phyloP scores from a whole-genome alignment of 2,113 vertebrate genomes.

The Semnornis frantzii region DNA sequence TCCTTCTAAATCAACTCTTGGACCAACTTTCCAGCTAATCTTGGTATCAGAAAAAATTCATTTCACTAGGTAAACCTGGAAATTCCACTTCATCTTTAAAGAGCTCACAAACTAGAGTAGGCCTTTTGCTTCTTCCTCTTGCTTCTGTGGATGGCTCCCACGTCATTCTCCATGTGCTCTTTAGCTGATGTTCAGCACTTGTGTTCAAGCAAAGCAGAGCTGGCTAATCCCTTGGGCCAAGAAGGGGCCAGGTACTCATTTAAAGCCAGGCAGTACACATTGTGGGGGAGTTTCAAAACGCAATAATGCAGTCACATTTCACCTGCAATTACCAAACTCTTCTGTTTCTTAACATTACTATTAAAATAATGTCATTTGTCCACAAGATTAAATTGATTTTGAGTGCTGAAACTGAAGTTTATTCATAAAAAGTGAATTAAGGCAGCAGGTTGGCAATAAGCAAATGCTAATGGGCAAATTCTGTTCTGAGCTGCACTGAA shows the following conservation, averaged over 20 bases:
- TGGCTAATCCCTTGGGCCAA: not conserved
- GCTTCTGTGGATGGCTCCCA: not conserved
- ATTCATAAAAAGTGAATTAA: slow-evolving; percentile 30
- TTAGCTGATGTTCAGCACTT: not conserved
- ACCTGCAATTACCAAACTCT: not conserved
- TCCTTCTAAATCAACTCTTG: not conserved
- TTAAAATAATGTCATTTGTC: not conserved
- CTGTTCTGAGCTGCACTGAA: not conserved
- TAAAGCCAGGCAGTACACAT: not conserved
- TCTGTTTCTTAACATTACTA: not conserved
- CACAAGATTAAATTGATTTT: not conserved
- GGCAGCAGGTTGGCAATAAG: not conserved
- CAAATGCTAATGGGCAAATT: slow-evolving; percentile 7
- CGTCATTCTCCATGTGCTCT: not conserved
- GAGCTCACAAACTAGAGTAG: not conserved
- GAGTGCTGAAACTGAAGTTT: slow-evolving; percentile 16
- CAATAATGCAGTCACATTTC: not conserved
- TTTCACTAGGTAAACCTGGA: not conserved
- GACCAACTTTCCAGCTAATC: not conserved
- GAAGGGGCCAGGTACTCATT: not conserved
- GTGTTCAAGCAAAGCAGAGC: not conserved
- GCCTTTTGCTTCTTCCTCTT: not conserved
- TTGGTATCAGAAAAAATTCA: not conserved
- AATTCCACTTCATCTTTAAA: not conserved
- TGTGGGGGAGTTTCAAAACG: not conserved